Base-by-base conservation (phyloP, 1,140 invertebrate species). In the Tetranychus cinnabarinus region DNA sequence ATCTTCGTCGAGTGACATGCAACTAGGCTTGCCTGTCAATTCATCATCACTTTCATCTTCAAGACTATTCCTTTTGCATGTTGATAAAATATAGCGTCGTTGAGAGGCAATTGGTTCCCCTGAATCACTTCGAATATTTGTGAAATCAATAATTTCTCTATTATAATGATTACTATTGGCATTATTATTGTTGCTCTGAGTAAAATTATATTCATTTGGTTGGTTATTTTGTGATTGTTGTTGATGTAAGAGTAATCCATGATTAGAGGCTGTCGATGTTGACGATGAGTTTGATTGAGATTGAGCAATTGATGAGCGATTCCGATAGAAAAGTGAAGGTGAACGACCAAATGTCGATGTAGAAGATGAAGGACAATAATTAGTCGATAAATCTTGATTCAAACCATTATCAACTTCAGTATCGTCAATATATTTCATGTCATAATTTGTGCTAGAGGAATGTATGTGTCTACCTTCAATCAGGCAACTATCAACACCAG, bases 351-450 rank as follows among this genome's bases (percentile, higher is more conserved):
- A 39, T 7, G 39, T 42, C 39, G 39, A 42, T 42, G 39, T 5
- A 10, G 39, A 42, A 23, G 23, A 23, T 23, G 23, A 23, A 23
- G 23, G 23, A 23, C 23, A 23, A 23, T 23, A 23, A 23, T 23
- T 23, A 23, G 23, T 23, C 39, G 10, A 42, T 6, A 42, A 6
- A 5, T 42, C 46, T 34, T n/a, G 10, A 48, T 12, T 10, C n/a
- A 42, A 36, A 12, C 5, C 12, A 56, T 48, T 52, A 42, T 61
- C 60, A 2, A 39, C 33, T n/a, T 61, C 72, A 45, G 37, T 10
- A 47, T 76, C 73, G 61, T 75, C 74, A 57, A 75, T 73, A 62
- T 68, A 74, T 55, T 72, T 72, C 35, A 73, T 66, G 55, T 73
- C 68, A 59, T 59, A 15, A n/a, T 33, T 6, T 37, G 39, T 42